Evolutionary conservation across 1,140 invertebrate species (phyloP).

Genomic region (Oryctes rhinoceros): DNA sequence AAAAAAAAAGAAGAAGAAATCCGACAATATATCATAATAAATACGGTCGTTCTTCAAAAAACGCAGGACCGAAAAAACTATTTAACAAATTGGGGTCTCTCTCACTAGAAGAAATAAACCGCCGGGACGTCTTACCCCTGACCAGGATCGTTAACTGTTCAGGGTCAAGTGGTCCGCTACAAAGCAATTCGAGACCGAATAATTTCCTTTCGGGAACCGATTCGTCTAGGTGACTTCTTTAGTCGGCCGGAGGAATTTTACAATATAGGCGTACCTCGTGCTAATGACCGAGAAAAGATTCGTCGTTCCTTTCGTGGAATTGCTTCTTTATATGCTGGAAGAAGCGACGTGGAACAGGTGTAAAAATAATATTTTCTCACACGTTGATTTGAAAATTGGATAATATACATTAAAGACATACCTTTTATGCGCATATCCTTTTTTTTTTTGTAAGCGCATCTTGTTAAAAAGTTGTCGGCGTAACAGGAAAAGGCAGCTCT

Average conservation of each 20-base stretch:
- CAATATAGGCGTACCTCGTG: background rate
- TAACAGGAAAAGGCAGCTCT: too few relatives aligned
- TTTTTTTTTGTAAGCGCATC: too few relatives aligned
- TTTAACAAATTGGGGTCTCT: constrained; percentile 35
- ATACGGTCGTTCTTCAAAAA: constrained; percentile 15
- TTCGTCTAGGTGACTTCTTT: background rate
- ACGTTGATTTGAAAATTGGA: background rate
- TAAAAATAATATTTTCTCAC: constrained; percentile 11
- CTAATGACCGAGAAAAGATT: background rate
- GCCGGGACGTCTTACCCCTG: constrained; percentile 5
- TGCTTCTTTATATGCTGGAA: background rate
- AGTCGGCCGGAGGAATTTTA: background rate
- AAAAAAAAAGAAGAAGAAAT: background rate
- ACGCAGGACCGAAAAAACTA: background rate
- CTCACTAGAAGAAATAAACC: background rate
- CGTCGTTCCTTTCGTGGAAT: background rate
- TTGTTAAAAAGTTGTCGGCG: too few relatives aligned
- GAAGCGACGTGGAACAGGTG: background rate
- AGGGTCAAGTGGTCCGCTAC: constrained; percentile 27
- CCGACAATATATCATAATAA: constrained; percentile 38
- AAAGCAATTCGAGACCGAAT: constrained; percentile 23
- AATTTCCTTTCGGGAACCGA: background rate
- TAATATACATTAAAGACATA: background rate
- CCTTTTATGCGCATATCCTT: too few relatives aligned
- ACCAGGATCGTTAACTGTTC: constrained; percentile 7